Evolutionary conservation across 2,888 invertebrate species (phyloP), one percentile per base, ranked within the genome.

Genomic region (Trichogramma evanescens): DNA sequence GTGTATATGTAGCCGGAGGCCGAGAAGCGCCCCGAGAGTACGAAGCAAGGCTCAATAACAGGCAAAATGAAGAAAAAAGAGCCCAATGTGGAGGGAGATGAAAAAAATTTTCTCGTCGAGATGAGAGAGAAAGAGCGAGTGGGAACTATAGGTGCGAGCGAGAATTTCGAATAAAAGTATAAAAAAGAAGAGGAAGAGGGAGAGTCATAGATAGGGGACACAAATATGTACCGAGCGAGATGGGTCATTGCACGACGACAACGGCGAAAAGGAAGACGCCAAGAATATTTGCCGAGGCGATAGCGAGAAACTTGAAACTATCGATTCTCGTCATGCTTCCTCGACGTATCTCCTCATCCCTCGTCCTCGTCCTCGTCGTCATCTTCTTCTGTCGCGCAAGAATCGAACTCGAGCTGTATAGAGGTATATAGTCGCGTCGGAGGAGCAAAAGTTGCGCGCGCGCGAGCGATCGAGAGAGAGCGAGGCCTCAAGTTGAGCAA

Each of bases 241-340:
- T 62, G 63, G 62, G 56, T 54, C 58, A 44, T 55, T 62, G 61
- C 58, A 63, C 55, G 58, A 63, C 54, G 59, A 58, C 45, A 56
- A 57, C 58, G 40, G 26, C 41, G 42, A 46, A 26, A 42, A 44
- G 10, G 39, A 50, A 8, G 43, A 38, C 42, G 26, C 10, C 10
- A 50, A 10, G 61, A 57, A 62, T 62, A 62, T 62, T 62, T 62
- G 58, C 58, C 58, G 59, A 53, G 43, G 56, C 52, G 57, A 55
- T 46, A 59, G 57, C 54, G 13, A 39, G 40, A 56, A 63, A 58
- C 54, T 57, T 61, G n/a, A 65, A 61, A 61, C 65, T 70, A 71
- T 71, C 70, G 70, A 71, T 71, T 70, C 66, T 69, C 68, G 54
- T 55, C 62, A 59, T 59, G 50, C 55, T 41, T 51, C 13, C 9